Base-by-base conservation (phyloP, 2,797 vertebrate genomes). In the Manis pentadactyla region DNA sequence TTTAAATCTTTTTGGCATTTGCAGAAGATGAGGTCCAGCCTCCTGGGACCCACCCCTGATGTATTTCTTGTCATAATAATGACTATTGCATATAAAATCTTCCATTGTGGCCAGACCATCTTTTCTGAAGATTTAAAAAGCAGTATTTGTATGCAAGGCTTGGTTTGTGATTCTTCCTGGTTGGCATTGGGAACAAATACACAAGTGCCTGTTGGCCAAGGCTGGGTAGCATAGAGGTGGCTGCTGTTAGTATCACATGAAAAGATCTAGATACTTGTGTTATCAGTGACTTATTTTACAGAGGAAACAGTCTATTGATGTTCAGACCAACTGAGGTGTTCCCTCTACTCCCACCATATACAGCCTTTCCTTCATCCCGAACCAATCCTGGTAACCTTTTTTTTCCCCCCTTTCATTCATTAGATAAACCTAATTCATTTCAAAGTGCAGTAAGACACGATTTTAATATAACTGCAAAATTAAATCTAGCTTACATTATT, bases 391-490 rank as follows among this genome's bases (percentile, higher is more conserved):
- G 29, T 73, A 79, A 34, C n/a, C 6, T 49, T 61, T 59, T 90
- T 88, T 17, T 0, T 17, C 27, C 19, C n/a, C n/a, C 23, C n/a
- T 75, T 84, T 85, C 39, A 39, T 53, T 94, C 73, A 42, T 0
- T 73, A 59, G 46, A 49, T 61, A 84, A 46, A 46, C 29, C 37
- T 95, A 61, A 68, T 92, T 95, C 85, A 74, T 84, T 96, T 97
- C 68, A 59, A 37, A 84, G 5, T 92, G 7, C 31, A 78, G 12
- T 78, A 74, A 84, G 91, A 51, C 66, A 46, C 29, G 17, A 89
- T 31, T 93, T 69, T 81, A 81, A 82, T 93, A 64, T 77, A 68
- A 93, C 69, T 53, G 18, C 87, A 46, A 77, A 90, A 84, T 94
- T 83, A 59, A 57, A 73, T 77, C n/a, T 88, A 69, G 18, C 59